Evolutionary conservation across 2,888 invertebrate species (phyloP), one percentile per base, ranked within the genome.

Genomic region (Caenorhabditis doughertyi): DNA sequence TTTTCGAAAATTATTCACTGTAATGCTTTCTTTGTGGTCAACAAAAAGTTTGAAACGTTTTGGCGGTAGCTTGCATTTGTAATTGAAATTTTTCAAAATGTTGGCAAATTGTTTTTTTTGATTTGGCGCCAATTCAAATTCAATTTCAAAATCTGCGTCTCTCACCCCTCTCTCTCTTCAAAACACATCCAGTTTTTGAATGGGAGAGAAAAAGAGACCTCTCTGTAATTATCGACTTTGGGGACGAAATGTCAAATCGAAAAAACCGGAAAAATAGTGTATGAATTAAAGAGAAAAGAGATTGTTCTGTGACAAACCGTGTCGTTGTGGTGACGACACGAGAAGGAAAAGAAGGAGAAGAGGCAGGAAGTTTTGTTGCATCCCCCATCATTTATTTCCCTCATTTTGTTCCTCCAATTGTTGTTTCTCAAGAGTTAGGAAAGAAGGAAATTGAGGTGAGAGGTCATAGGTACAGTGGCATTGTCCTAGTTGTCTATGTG

Each of bases 171-270:
- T 60, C 39, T 25, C 42, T 8, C 27, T 25, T 23, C 56, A 42
- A 73, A 62, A 64, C 49, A 35, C 42, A 60, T 73, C 73, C 55
- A 73, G 73, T 73, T 73, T 62, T 60, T 27, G n/a, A n/a, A n/a
- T n/a, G n/a, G n/a, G n/a, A n/a, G n/a, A n/a, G n/a, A 21, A 25
- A 11, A 21, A 27, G 47, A 18, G 16, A 21, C 25, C 49, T n/a
- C 49, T 62, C 79, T 79, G 79, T 79, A 79, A 79, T 79, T 79
- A 79, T 73, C 80, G 72, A 73, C 67, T 72, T 72, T 79, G 71
- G n/a, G 64, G 60, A 55, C 44, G 80, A 53, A 21, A 51, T 42
- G 76, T 47, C 56, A 65, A 53, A n/a, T n/a, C n/a, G n/a, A n/a
- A n/a, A n/a, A 62, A 32, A 47, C 35, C 35, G 49, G 18, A 18